phyloP scores from a whole-genome alignment of 2,888 invertebrate species.

The Mythimna impura region DNA sequence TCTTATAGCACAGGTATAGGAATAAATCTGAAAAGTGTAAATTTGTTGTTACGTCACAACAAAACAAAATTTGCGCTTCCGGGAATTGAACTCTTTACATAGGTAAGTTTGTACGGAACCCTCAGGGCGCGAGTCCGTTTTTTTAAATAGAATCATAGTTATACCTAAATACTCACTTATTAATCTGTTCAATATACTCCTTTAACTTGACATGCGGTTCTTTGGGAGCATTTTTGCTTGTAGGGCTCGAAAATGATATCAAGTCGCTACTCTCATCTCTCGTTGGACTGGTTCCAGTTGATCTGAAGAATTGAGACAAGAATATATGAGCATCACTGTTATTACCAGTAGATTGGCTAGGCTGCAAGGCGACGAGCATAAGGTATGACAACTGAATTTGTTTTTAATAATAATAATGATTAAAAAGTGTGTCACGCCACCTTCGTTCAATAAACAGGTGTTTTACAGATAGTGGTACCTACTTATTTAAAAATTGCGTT shows the following conservation, averaged over 20 bases:
- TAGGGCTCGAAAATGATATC: constrained; percentile 93
- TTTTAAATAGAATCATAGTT: too few species aligned
- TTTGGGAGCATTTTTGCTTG: constrained; percentile 85
- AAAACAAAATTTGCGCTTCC: too few species aligned
- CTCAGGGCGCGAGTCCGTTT: too few species aligned
- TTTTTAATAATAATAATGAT: background rate
- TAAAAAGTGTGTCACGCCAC: constrained; percentile 6
- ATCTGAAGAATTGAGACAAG: constrained; percentile 69
- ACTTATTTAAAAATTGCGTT: constrained; percentile 13
- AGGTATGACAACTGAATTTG: background rate
- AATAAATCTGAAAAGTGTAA: too few species aligned
- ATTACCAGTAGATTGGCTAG: constrained; percentile 28
- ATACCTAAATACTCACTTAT: constrained; percentile 69
- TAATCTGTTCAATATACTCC: constrained; percentile 88
- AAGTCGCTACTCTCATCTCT: constrained; percentile 90
- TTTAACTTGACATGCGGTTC: constrained; percentile 90
- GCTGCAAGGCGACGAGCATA: background rate
- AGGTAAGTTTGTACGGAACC: too few species aligned
- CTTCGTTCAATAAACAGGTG: background rate
- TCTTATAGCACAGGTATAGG: too few species aligned
- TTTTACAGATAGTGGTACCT: constrained; percentile 10
- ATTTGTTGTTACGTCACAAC: too few species aligned
- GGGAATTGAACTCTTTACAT: too few species aligned
- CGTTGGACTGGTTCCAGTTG: constrained; percentile 85
- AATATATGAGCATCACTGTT: constrained; percentile 34